Evolutionary conservation across 1,140 invertebrate genomes (phyloP).

Genomic region (Aphelenchoides fujianensis): DNA sequence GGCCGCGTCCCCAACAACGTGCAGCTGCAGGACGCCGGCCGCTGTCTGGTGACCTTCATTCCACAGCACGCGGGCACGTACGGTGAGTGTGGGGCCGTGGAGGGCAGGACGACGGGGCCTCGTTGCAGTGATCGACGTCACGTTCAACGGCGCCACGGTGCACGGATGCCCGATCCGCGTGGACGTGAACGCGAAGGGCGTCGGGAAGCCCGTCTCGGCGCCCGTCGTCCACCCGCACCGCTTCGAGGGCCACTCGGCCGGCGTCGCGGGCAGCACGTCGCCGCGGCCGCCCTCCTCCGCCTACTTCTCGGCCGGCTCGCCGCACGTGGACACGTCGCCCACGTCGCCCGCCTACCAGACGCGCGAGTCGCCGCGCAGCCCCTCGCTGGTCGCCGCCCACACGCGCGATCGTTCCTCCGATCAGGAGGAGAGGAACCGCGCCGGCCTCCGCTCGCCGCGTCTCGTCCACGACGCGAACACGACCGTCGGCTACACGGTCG

Average conservation of each 20-base stretch:
- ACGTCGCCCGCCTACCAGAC: conserved; percentile 36
- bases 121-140: conserved; percentile 80
- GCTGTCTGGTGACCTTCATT: conserved; percentile 89
- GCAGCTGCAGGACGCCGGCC: conserved; percentile 84
- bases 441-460: neutral
- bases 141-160: conserved; percentile 93
- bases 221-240: conserved; percentile 26
- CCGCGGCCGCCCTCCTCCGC: conserved; percentile 42
- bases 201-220: conserved; percentile 58
- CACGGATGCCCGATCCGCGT: conserved; percentile 65
- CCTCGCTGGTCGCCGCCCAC: conserved; percentile 30
- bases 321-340: conserved; percentile 37
- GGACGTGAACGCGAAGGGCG: conserved; percentile 58
- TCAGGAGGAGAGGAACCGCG: conserved; percentile 2
- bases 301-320: conserved; percentile 44
- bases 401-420: conserved; percentile 15
- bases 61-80: conserved; percentile 71
- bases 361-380: conserved; percentile 32
- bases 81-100: conserved; percentile 13
- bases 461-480: conserved; percentile 1
- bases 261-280: conserved; percentile 23
- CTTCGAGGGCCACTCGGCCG: neutral
- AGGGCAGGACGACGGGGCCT: neutral
- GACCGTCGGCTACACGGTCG: conserved; percentile 55
- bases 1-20: conserved; percentile 96